Evolutionary conservation across 64 coral and sea anemone genomes (phyloP).

Genomic region (Catalaphyllia jardinei): DNA sequence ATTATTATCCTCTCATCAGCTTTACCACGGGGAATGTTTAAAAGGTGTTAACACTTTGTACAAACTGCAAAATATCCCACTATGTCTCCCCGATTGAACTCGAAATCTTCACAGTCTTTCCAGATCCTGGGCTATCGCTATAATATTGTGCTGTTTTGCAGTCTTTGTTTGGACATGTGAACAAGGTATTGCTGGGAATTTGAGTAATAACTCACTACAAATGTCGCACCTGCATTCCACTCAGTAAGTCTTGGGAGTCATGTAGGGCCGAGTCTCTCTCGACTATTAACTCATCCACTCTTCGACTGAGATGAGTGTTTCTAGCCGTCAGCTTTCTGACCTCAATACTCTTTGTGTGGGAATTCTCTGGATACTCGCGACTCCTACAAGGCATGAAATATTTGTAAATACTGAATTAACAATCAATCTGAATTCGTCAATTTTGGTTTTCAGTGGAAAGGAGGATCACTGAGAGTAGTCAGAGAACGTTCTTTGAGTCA

Average conservation of each 20-base stretch:
- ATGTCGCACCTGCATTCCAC: slow-evolving; percentile 60
- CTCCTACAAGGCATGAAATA: background rate
- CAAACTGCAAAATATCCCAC: too few relatives aligned
- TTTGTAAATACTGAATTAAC: background rate
- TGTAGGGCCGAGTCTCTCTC: slow-evolving; percentile 54
- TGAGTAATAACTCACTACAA: background rate
- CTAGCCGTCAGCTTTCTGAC: background rate
- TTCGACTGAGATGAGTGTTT: slow-evolving; percentile 1
- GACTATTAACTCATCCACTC: slow-evolving; percentile 32
- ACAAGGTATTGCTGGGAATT: background rate
- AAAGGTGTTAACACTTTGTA: too few relatives aligned
- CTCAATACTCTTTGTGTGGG: background rate
- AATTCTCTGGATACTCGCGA: background rate
- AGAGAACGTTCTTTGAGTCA: too few relatives aligned
- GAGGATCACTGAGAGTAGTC: too few relatives aligned
- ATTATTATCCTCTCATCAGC: too few relatives aligned
- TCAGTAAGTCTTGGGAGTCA: slow-evolving; percentile 52
- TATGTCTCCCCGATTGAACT: too few relatives aligned
- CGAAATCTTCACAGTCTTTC: too few relatives aligned
- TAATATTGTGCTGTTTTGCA: too few relatives aligned
- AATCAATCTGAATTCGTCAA: background rate
- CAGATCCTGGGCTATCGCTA: too few relatives aligned
- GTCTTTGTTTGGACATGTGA: too few relatives aligned
- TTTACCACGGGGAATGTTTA: too few relatives aligned
- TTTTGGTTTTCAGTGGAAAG: too few relatives aligned